Conservation (phyloP, 2,888 invertebrate genomes). For the Taphrorychus bicolor region DNA sequence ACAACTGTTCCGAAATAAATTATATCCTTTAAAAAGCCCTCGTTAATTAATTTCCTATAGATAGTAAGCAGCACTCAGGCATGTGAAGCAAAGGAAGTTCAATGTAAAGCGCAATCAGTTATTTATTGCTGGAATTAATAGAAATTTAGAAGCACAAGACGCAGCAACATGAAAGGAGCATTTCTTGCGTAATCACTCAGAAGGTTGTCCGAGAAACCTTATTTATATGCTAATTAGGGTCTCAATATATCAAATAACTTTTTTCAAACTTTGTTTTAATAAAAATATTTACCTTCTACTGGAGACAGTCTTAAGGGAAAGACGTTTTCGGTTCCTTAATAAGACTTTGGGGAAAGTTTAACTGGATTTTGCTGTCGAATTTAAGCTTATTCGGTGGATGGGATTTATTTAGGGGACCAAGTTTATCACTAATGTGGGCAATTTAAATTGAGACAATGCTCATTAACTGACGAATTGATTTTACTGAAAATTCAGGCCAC, state of each 20-base stretch:
- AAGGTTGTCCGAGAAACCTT: background rate
- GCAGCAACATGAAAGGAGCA: conserved; percentile 1
- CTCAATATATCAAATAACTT: background rate
- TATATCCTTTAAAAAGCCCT: background rate
- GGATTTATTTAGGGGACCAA: conserved; percentile 5
- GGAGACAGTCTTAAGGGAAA: background rate
- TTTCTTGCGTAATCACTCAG: background rate
- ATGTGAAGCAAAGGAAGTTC: background rate
- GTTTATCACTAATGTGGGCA: conserved; percentile 1
- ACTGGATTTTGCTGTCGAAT: background rate
- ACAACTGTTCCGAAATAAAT: background rate
- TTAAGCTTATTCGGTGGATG: background rate
- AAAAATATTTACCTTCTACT: background rate
- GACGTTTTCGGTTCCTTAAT: background rate
- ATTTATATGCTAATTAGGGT: no score
- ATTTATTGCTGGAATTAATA: conserved; percentile 1
- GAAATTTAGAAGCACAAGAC: background rate
- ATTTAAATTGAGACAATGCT: conserved; percentile 5
- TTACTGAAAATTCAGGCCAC: background rate
- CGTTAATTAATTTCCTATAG: background rate
- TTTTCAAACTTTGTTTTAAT: background rate
- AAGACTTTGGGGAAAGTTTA: conserved; percentile 3
- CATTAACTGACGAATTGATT: conserved; percentile 1
- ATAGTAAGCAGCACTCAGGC: background rate
- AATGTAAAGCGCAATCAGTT: conserved; percentile 7